Evolutionary conservation across 2,113 vertebrate genomes (phyloP).

Genomic region (Pseudonaja textilis): DNA sequence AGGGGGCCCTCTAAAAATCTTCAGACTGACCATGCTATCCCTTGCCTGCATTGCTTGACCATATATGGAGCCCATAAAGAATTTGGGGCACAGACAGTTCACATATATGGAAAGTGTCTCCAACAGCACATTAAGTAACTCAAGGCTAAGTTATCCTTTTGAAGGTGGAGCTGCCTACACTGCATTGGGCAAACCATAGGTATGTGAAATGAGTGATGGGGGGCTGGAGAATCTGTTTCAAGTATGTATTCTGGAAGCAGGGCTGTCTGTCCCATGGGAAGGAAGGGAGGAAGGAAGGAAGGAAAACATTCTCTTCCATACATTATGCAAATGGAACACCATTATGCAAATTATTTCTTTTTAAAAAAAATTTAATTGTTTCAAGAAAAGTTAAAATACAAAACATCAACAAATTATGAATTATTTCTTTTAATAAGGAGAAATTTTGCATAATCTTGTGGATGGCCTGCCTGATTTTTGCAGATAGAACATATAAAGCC

Average conservation of each 20-base stretch:
- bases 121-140: background rate
- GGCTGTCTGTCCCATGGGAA: background rate
- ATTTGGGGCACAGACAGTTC: background rate
- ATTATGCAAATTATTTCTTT: background rate
- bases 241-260: background rate
- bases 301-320: background rate
- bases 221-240: background rate
- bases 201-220: background rate
- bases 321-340: background rate
- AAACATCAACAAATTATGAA: background rate
- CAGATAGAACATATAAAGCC: background rate
- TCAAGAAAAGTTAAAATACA: background rate
- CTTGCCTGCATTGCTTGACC: background rate
- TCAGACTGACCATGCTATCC: background rate
- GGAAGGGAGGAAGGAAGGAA: background rate
- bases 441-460: background rate
- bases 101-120: background rate
- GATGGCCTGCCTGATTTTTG: background rate
- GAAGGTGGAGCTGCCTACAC: background rate
- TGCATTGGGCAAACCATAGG: background rate
- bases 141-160: background rate
- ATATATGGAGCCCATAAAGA: background rate
- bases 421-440: background rate
- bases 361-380: background rate
- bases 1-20: background rate